Conservation (phyloP, 35 echinoderm and acorn worm species). For the Patiria miniata region DNA sequence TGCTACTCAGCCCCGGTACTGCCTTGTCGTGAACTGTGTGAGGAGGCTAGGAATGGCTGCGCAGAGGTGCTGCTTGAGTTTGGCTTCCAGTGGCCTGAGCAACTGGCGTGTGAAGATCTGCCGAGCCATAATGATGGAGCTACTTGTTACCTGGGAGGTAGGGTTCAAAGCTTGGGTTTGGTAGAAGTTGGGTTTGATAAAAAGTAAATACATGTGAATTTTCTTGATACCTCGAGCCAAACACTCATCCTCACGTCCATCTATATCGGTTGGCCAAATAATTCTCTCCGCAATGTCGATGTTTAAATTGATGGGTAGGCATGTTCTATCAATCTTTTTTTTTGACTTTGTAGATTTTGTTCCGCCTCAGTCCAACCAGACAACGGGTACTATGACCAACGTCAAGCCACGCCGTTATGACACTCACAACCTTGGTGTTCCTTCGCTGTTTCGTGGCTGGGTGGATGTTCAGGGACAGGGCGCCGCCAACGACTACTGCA, state of each 20-base stretch:
- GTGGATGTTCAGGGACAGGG: slow-evolving; percentile 84
- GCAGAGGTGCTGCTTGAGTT: slow-evolving; percentile 18
- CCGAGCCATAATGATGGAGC: neutral
- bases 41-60: slow-evolving; percentile 37
- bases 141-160: neutral
- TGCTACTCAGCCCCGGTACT: no score
- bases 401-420: slow-evolving; percentile 48
- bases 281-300: neutral
- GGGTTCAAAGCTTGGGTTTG: no score
- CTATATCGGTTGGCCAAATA: no score
- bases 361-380: neutral
- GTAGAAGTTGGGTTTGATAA: no score
- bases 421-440: slow-evolving; percentile 46
- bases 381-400: no score
- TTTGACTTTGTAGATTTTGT: neutral
- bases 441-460: slow-evolving; percentile 63
- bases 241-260: no score
- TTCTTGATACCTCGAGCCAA: neutral
- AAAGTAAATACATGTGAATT: neutral
- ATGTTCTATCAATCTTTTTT: neutral
- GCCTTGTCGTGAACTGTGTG: slow-evolving; percentile 40
- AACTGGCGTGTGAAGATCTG: slow-evolving; percentile 23
- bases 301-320: neutral
- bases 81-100: slow-evolving; percentile 51
- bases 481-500: slow-evolving; percentile 79